A percentile compares a stretch with the other conserved stretches of the same genome.
Evolutionary conservation across 53 echinoderm and acorn worm species (phyloP).

Genomic region (Pentamera pediparva): DNA sequence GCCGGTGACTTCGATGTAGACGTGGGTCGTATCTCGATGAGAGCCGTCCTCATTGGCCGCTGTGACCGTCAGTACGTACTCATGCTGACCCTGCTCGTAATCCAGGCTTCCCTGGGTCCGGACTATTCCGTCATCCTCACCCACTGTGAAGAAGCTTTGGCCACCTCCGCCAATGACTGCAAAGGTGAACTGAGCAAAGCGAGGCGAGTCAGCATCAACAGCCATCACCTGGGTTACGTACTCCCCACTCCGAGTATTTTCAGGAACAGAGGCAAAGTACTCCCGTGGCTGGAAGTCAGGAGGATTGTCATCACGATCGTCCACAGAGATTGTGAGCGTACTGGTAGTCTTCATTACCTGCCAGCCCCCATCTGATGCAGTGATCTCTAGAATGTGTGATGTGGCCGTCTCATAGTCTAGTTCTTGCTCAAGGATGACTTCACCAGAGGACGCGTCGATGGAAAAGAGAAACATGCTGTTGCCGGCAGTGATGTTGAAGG

Average conservation of each 20-base stretch:
- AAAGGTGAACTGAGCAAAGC: slow-evolving; percentile 71
- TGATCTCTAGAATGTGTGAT: slow-evolving; percentile 60
- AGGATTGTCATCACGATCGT: slow-evolving; percentile 82
- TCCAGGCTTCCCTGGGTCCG: slow-evolving; percentile 84
- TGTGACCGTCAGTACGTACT: slow-evolving; percentile 58
- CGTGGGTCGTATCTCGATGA: slow-evolving; percentile 61
- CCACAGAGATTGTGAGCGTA: slow-evolving; percentile 47
- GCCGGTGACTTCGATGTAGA: slow-evolving; percentile 68
- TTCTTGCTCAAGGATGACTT: slow-evolving; percentile 48
- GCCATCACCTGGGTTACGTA: slow-evolving; percentile 71
- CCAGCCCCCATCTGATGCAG: slow-evolving; percentile 64
- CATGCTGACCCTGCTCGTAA: slow-evolving; percentile 56
- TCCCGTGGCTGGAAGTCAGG: slow-evolving; percentile 63
- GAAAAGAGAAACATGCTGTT: slow-evolving; percentile 52
- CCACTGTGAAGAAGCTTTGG: slow-evolving; percentile 58
- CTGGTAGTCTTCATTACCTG: slow-evolving; percentile 29
- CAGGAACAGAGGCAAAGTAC: slow-evolving; percentile 73
- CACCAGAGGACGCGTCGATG: slow-evolving; percentile 55
- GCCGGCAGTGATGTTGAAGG: slow-evolving; percentile 61
- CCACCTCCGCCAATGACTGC: slow-evolving; percentile 78
- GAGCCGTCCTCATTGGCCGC: slow-evolving; percentile 67
- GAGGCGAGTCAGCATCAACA: slow-evolving; percentile 64
- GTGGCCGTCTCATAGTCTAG: slow-evolving; percentile 62
- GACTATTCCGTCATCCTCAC: slow-evolving; percentile 55
- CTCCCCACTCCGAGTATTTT: slow-evolving; percentile 84